A percentile compares a stretch with the other conserved stretches of the same genome.
These are phyloP conservation scores for Crossocerus cetratus DNA, from an alignment of 2,888 invertebrate species.

Conservation along the genomic window DNA sequence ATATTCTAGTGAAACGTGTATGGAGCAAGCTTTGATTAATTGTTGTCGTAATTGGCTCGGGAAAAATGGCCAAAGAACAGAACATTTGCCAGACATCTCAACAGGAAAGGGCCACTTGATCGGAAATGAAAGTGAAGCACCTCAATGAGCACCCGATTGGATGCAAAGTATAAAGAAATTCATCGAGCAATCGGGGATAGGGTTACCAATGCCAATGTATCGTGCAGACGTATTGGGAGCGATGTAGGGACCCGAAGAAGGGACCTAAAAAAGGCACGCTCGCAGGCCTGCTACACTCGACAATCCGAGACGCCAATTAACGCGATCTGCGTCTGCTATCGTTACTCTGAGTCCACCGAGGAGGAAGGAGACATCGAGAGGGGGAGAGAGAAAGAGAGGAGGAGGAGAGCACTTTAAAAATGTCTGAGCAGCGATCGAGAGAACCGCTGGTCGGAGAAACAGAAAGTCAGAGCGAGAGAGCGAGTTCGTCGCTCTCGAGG, in stretches of 20 bases:
- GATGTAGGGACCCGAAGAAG: background rate
- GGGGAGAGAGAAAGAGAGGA: slow-evolving; percentile 1
- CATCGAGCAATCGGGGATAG: too few species aligned
- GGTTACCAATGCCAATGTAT: too few species aligned
- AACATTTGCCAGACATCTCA: too few species aligned
- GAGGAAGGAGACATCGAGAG: slow-evolving; percentile 1
- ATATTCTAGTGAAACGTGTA: too few species aligned
- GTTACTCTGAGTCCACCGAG: slow-evolving; percentile 21
- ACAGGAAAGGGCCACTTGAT: too few species aligned
- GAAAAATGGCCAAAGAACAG: too few species aligned
- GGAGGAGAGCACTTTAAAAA: background rate
- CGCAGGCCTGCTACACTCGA: background rate
- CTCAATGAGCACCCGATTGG: too few species aligned
- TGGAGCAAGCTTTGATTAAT: too few species aligned
- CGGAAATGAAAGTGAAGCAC: too few species aligned
- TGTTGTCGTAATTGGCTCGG: too few species aligned
- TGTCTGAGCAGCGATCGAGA: background rate
- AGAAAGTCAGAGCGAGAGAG: background rate
- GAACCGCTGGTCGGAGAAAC: too few species aligned
- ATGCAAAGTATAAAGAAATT: too few species aligned
- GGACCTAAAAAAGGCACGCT: slow-evolving; percentile 1
- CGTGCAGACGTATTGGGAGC: background rate
- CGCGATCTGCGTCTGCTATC: slow-evolving; percentile 39
- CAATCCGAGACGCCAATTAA: slow-evolving; percentile 30
- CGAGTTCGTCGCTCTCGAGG: background rate